Base-by-base conservation (phyloP, 2,888 invertebrate species). In the Mimachlamys varia region DNA sequence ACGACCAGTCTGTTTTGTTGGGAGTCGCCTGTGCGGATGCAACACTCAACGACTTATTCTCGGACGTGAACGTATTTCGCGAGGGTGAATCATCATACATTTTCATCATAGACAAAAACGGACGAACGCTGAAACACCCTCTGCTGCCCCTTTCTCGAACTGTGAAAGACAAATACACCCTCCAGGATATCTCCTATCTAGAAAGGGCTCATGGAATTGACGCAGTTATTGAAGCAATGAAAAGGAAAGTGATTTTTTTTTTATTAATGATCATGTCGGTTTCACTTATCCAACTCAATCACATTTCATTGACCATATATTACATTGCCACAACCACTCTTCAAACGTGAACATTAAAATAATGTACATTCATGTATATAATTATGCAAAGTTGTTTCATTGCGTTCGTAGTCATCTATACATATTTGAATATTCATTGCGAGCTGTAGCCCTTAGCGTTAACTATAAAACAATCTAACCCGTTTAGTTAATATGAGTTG, bases 21-120 rank as follows among this genome's bases (percentile, higher is more conserved):
- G 90, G 90, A 37, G 89, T 90, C 19, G 44, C 76, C 7, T 90
- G 90, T 33, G 89, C 90, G 15, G 90, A 90, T 87, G 87, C 89
- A 12, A 90, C 89, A 33, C n/a, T 90, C 3, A 89, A 88, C 44
- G 90, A 90, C 12, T 88, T 90, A 15, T 33, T 90, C 27, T 58
- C 38, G 15, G 89, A 88, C 5, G 87, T 87, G 0, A 62, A 55
- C 13, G 76, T 53, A 62, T 90, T 90, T 58, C n/a, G 44, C 37
- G 89, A 90, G 17, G 90, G 88, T 0, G 49, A 90, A 33, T 89
- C 27, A 0, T 90, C 90, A 13, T 90, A 89, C n/a, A 88, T 76
- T 3, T 90, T 90, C 87, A 88, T 90, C 38, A 90, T 90, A 33
- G 90, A 90, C 38, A 19, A n/a, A 0, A 88, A 88, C 2, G 90